These are phyloP conservation scores for Aradophagus sp. DNA, from an alignment of 1,140 invertebrate species.

Conservation along the genomic window DNA sequence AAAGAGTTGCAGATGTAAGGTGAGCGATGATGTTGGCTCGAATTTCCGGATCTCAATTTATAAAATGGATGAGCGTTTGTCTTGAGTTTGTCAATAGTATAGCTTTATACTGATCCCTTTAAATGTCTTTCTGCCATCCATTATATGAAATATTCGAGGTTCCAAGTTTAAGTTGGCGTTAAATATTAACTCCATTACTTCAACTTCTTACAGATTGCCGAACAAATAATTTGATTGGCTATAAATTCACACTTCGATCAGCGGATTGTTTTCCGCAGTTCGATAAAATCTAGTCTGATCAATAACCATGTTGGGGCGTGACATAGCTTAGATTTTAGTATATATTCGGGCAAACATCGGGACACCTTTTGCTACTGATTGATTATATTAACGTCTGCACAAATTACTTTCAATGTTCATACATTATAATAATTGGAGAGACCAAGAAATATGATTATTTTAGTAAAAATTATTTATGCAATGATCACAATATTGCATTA, in stretches of 20 bases:
- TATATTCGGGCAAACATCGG: constrained; percentile 20
- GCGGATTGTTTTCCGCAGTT: constrained; percentile 1
- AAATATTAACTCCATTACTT: neutral
- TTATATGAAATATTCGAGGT: neutral
- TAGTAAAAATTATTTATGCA: constrained; percentile 5
- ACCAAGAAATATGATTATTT: constrained; percentile 2
- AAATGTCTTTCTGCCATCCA: neutral
- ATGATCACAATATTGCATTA: constrained; percentile 14
- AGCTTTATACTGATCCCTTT: constrained; percentile 1
- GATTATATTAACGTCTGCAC: constrained; percentile 4
- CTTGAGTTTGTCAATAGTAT: too few relatives aligned
- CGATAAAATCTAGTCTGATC: constrained; percentile 42
- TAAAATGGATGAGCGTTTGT: constrained; percentile 1
- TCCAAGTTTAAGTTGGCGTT: neutral
- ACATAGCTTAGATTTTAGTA: constrained; percentile 20
- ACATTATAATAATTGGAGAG: constrained; percentile 31
- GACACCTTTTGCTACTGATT: constrained; percentile 1
- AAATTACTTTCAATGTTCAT: constrained; percentile 30
- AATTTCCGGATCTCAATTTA: neutral
- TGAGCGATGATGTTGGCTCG: constrained; percentile 5
- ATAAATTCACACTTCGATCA: constrained; percentile 10
- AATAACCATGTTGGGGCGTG: constrained; percentile 12
- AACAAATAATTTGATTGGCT: constrained; percentile 22
- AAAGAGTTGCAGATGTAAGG: too few relatives aligned
- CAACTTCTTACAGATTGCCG: neutral